Base-by-base conservation (phyloP, 2,888 invertebrate species). In the Synergus umbraculus region DNA sequence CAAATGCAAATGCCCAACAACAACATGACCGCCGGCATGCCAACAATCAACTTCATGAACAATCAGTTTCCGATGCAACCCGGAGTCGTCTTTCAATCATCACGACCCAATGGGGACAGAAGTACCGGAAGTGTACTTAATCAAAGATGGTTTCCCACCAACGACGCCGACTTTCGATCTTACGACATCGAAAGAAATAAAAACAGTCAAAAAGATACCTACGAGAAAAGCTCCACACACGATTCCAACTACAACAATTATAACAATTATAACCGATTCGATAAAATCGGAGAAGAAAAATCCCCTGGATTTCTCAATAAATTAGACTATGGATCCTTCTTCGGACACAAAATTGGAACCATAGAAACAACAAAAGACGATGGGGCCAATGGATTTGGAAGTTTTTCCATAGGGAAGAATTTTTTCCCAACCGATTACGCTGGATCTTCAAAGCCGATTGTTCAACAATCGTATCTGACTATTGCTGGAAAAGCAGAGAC, bases 131-230 rank as follows among this genome's bases (percentile, higher is more conserved):
- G 29, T 37, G 58, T 54, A 73, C 54, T 73, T 37, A 73, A 73
- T 73, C 73, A 73, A 49, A 73, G 46, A 37, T 78, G 64, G 66
- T 78, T 78, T 46, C 77, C 77, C 10, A 37, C 64, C 10, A 66
- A 78, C 66, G 77, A 78, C 66, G 54, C 43, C 63, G 76, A 76
- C 29, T 76, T 76, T 60, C 64, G 63, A 44, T 64, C 76, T 46
- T 76, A 64, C 63, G 60, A 64, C 63, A 76, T 64, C 76, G 64
- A 76, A 63, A 37, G 64, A 1, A 64, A 76, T 43, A 64, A 76
- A 22, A 76, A 76, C 9, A n/a, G 8, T 43, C 63, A 63, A 46
- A 43, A 64, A 10, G 43, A 44, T 22, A 22, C 63, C 29, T 15
- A 63, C 76, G 63, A 64, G 5, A 60, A 76, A 54, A 63, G 18